A percentile compares a stretch with the other conserved stretches of the same genome.
Conservation (phyloP, 2,888 invertebrate species). For the Diadegma fenestrale region DNA sequence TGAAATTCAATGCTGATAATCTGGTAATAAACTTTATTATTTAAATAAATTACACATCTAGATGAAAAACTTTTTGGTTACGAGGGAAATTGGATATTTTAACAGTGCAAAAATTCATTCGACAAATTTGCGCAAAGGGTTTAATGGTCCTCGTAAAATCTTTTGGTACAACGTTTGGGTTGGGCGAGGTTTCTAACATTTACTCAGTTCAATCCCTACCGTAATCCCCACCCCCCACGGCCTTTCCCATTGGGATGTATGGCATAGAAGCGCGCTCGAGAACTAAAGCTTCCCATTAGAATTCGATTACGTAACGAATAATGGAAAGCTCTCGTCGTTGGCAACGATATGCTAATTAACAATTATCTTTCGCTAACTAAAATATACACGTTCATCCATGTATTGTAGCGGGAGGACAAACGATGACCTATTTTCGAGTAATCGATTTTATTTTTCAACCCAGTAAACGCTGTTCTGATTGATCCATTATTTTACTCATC, state of each 20-base stretch:
- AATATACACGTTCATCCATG: not conserved
- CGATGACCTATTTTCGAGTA: conserved; percentile 13
- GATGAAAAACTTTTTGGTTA: not conserved
- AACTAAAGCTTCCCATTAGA: conserved; percentile 45
- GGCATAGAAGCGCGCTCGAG: conserved; percentile 31
- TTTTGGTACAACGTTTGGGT: conserved; percentile 16
- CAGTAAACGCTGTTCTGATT: not conserved
- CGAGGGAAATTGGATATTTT: not conserved
- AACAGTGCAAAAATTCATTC: conserved; percentile 1
- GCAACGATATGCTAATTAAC: conserved; percentile 63
- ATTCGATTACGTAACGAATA: conserved; percentile 63
- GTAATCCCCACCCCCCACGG: not conserved
- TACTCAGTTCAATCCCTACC: not conserved
- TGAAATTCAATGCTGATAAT: not conserved
- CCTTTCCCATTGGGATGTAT: conserved; percentile 7
- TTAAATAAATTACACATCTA: not conserved
- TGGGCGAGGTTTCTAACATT: conserved; percentile 6
- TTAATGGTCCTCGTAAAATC: conserved; percentile 2
- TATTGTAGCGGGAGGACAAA: conserved; percentile 15
- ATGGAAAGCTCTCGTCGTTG: conserved; percentile 57
- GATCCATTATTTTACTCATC: not conserved
- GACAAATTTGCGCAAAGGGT: not conserved
- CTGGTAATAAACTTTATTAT: not conserved
- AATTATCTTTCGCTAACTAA: conserved; percentile 32
- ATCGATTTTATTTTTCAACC: conserved; percentile 12